A percentile compares a stretch with the other conserved stretches of the same genome.
These are phyloP conservation scores for Malurus melanocephalus DNA, from an alignment of 2,113 vertebrate genomes.

Conservation along the genomic window DNA sequence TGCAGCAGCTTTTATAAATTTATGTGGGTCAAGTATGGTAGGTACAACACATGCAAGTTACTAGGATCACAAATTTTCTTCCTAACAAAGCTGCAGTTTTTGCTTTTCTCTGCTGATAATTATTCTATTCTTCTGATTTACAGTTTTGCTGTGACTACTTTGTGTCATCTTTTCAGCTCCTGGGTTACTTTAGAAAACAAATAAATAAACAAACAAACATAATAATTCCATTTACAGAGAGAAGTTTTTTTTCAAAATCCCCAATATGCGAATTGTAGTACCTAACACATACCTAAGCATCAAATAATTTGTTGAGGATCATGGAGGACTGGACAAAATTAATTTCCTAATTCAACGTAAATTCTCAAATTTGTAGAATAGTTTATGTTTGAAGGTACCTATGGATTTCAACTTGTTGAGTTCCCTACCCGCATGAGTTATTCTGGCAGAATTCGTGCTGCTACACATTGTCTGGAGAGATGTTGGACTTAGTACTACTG, in stretches of 20 bases:
- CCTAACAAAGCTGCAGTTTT: not conserved
- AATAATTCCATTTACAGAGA: not conserved
- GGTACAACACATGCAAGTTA: not conserved
- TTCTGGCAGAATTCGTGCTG: not conserved
- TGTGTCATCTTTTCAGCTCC: not conserved
- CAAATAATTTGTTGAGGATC: not conserved
- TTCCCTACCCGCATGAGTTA: not conserved
- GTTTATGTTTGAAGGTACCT: not conserved
- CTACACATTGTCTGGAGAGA: not conserved
- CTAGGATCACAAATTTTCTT: not conserved
- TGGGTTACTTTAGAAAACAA: not conserved
- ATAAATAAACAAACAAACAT: not conserved
- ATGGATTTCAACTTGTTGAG: not conserved
- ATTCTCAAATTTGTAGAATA: not conserved
- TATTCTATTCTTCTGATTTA: not conserved
- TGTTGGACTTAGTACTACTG: not conserved
- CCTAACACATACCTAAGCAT: not conserved
- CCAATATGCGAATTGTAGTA: not conserved
- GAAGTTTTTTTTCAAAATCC: not conserved
- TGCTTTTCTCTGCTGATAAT: not conserved
- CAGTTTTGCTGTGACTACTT: not conserved
- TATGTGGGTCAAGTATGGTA: not conserved
- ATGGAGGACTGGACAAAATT: not conserved
- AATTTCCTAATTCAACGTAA: not conserved
- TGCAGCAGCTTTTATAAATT: constrained; percentile 9